Base-by-base conservation (phyloP, 2,113 vertebrate genomes). In the Siniperca chuatsi region DNA sequence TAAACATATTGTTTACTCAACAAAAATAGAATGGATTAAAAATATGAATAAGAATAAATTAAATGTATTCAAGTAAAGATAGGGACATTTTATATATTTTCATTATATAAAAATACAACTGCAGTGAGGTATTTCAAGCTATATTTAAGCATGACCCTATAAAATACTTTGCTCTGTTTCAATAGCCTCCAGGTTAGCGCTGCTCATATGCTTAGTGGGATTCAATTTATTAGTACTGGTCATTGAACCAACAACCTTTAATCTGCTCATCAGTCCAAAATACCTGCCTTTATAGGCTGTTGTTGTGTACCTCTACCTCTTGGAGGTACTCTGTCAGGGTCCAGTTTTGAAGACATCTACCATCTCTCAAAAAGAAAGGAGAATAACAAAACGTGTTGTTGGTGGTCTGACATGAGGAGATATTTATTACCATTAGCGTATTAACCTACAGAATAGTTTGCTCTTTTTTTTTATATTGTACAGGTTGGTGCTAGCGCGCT, bases 181-280 rank as follows among this genome's bases (percentile, higher is more conserved):
- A 33, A 5, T 16, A 35, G 25, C 29, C 44, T 65, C 46, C 29
- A 11, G 20, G 20, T 50, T 15, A 18, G 12, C 50, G 18, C 42
- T 64, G 11, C 42, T 58, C 25, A 46, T 57, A 20, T 1, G 0
- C n/a, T 40, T 62, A 10, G 6, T 42, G 12, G 13, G 8, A 52
- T 55, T 64, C 18, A 23, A 75, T 48, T 4, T 20, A 61, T 3
- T 35, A 4, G 4, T 50, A 13, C 40, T 57, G 33, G 10, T 72
- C 6, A 60, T 33, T 60, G 65, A 83, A 78, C 25, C 33, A 33
- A 55, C 23, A 62, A 20, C 82, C 61, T 71, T 83, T 65, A 37
- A 55, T 71, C 58, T 37, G 12, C 11, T 13, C 18, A n/a, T 40
- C 60, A 42, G 21, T 73, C 8, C 35, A 25, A 54, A 3, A 68